Evolutionary conservation across 2,888 invertebrate species (phyloP), one percentile per base, ranked within the genome.

Genomic region (Eremobia ochroleuca): DNA sequence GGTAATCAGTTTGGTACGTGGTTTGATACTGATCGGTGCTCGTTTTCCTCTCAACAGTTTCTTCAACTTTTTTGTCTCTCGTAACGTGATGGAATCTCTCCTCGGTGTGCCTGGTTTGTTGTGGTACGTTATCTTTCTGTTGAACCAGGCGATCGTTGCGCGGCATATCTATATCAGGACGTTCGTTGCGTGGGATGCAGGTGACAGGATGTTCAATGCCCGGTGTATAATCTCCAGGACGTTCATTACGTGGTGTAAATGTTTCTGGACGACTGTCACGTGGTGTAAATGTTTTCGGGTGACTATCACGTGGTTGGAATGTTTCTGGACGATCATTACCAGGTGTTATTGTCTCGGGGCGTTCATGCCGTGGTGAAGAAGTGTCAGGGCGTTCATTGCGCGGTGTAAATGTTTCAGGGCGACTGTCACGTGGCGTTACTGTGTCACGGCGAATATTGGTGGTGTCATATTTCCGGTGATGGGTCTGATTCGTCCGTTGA

Each of bases 1-100:
- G 94, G 86, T 95, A 97, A 86, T 97, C 97, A 59, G 96, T 94
- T 87, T 97, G 96, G 86, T 98, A 97, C 0, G 97, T 97, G 6
- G 97, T 97, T 87, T 97, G 96, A 90, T 97, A 97, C 81, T 97
- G 95, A 75, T 97, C 94, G 71, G 88, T 95, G 46, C 94, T 94
- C 1, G 89, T 92, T 73, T 93, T 94, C 70, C 88, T 93, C 72
- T 95, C 93, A 1, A 93, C 77, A 31, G 90, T 84, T 82, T 95
- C 93, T 81, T 94, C 92, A 46, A 90, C 85, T 84, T 93, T 92
- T 18, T 92, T 92, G 55, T 94, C 92, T 37, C 76, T 92, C 18
- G 86, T 91, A 5, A 91, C 83, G 25, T 91, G 90, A 73, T 93
- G 90, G 31, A 89, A 71, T 81, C 85, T 89, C 71, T 95, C 92